phyloP scores from a whole-genome alignment of 2,888 invertebrate genomes.

The Nectonema munidae region DNA sequence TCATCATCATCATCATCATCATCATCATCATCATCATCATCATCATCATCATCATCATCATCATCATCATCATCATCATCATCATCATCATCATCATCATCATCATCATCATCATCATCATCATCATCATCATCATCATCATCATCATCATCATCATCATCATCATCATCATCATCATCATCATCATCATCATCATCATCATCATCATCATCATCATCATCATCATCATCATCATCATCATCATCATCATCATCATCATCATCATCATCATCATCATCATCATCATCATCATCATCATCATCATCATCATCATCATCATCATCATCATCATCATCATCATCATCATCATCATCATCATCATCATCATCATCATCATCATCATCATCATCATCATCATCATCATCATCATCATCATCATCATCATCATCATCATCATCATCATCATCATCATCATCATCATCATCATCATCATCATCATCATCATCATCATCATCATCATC shows the following conservation, averaged over 20 bases:
- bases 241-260: conserved; percentile 17
- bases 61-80: conserved; percentile 16
- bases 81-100: conserved; percentile 16
- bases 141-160: conserved; percentile 16
- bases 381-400: conserved; percentile 16
- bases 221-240: conserved; percentile 16
- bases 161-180: conserved; percentile 17
- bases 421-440: conserved; percentile 16
- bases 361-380: conserved; percentile 16
- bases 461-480: conserved; percentile 17
- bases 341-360: conserved; percentile 17
- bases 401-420: conserved; percentile 16
- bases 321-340: conserved; percentile 16
- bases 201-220: conserved; percentile 16
- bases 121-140: conserved; percentile 16
- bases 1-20: conserved; percentile 16
- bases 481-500: conserved; percentile 16
- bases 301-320: conserved; percentile 16
- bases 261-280: conserved; percentile 17
- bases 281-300: conserved; percentile 16
- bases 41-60: conserved; percentile 17
- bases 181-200: conserved; percentile 16
- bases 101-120: conserved; percentile 16
- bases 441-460: conserved; percentile 17
- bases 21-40: conserved; percentile 17